Conservation (phyloP, 2,113 vertebrate species). For the Ploceus nigricollis region DNA sequence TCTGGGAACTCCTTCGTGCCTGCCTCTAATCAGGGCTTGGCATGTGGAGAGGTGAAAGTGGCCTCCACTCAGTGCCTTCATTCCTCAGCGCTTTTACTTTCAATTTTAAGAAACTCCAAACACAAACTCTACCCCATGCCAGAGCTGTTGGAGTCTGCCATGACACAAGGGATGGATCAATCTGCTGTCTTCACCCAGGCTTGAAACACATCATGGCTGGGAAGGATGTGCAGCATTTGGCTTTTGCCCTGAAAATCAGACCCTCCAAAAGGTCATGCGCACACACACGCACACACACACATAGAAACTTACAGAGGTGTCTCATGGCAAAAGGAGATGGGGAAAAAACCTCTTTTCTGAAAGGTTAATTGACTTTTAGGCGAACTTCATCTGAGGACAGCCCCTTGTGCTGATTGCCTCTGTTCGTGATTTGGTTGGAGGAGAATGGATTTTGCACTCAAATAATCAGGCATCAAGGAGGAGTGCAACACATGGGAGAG, state of each 20-base stretch:
- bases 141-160: rapidly evolving
- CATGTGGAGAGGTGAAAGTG: background rate
- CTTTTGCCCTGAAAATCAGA: constrained; percentile 71
- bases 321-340: background rate
- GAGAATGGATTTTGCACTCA: background rate
- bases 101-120: background rate
- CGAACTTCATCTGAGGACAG: constrained; percentile 31
- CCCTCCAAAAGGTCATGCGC: constrained; percentile 45
- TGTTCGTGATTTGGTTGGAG: background rate
- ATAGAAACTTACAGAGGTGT: background rate
- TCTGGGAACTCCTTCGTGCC: background rate
- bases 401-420: constrained; percentile 16
- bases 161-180: background rate
- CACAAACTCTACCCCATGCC: background rate
- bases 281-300: background rate
- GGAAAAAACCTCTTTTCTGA: background rate
- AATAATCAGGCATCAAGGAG: background rate
- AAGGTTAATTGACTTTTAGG: constrained; percentile 67
- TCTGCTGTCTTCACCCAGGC: background rate
- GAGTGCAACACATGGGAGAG: background rate
- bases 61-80: background rate
- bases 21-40: background rate
- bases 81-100: background rate
- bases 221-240: constrained; percentile 58
- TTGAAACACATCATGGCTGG: constrained; percentile 8